Percentiles rank a stretch among this genome's conserved stretches.
phyloP scores from a whole-genome alignment of 1,140 invertebrate species.

The Brachionus asplanchnoidis region DNA sequence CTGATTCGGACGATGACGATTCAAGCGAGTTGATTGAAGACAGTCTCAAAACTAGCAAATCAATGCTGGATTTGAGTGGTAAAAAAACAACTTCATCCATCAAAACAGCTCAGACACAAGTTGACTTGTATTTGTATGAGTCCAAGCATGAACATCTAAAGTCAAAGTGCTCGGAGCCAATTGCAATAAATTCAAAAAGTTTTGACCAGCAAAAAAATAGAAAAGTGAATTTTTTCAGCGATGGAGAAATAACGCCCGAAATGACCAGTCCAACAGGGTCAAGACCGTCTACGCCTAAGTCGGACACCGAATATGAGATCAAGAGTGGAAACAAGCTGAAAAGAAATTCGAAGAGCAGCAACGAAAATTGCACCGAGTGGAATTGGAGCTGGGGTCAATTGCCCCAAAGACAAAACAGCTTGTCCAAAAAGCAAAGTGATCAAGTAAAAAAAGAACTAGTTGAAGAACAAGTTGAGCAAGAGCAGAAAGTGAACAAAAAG shows the following conservation, averaged over 20 bases:
- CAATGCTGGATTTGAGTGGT: background rate
- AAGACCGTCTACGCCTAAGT: slow-evolving; percentile 74
- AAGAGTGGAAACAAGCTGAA: slow-evolving; percentile 44
- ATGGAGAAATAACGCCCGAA: slow-evolving; percentile 21
- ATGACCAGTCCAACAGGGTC: slow-evolving; percentile 63
- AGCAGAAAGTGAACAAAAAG: no score
- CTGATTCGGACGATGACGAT: background rate
- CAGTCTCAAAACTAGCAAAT: background rate
- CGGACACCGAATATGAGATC: slow-evolving; percentile 83
- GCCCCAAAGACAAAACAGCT: slow-evolving; percentile 59
- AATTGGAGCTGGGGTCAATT: slow-evolving; percentile 93
- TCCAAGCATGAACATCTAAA: background rate
- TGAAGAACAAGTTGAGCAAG: background rate
- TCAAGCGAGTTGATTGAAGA: background rate
- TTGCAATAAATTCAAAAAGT: background rate
- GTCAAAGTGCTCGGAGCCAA: background rate
- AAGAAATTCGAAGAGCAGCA: slow-evolving; percentile 58
- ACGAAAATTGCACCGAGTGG: slow-evolving; percentile 60
- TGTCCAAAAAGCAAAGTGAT: slow-evolving; percentile 47
- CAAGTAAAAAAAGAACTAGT: background rate
- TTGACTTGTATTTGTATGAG: background rate
- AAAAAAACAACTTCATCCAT: background rate
- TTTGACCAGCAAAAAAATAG: background rate
- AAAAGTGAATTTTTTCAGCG: slow-evolving; percentile 14
- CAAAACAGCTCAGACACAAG: background rate